phyloP scores from a whole-genome alignment of 2,113 vertebrate genomes.

The Panurus biarmicus region DNA sequence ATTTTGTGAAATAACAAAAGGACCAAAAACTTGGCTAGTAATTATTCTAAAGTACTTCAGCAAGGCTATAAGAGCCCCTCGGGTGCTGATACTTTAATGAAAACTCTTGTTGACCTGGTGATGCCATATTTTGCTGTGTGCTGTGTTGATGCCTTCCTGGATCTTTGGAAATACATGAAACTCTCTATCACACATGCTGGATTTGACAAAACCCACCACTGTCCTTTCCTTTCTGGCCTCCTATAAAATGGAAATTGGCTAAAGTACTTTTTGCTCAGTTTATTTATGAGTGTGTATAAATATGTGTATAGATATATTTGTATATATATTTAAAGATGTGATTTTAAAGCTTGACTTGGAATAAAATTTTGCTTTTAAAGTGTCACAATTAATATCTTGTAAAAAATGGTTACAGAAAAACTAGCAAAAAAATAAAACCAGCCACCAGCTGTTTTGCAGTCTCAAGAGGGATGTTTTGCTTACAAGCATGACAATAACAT shows the following conservation, averaged over 20 bases:
- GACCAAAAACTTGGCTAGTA: neutral
- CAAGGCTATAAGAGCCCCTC: neutral
- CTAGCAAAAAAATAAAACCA: neutral
- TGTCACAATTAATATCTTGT: neutral
- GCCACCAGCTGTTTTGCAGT: neutral
- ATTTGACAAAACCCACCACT: neutral
- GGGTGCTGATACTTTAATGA: neutral
- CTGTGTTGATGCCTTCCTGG: neutral
- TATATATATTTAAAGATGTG: neutral
- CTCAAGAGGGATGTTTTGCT: neutral
- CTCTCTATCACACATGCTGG: neutral
- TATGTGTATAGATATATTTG: neutral
- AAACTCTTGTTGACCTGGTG: neutral
- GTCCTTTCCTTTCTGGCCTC: neutral
- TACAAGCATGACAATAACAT: neutral
- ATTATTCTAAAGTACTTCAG: neutral
- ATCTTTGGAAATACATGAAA: neutral
- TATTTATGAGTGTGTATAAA: neutral
- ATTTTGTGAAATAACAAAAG: neutral
- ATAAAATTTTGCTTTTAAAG: neutral
- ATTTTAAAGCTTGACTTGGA: neutral
- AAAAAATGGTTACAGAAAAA: neutral
- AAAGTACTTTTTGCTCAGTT: neutral
- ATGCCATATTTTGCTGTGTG: neutral
- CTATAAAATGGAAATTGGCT: neutral